phyloP scores from a whole-genome alignment of 2,888 invertebrate genomes.

The Gymnosoma rotundatum region DNA sequence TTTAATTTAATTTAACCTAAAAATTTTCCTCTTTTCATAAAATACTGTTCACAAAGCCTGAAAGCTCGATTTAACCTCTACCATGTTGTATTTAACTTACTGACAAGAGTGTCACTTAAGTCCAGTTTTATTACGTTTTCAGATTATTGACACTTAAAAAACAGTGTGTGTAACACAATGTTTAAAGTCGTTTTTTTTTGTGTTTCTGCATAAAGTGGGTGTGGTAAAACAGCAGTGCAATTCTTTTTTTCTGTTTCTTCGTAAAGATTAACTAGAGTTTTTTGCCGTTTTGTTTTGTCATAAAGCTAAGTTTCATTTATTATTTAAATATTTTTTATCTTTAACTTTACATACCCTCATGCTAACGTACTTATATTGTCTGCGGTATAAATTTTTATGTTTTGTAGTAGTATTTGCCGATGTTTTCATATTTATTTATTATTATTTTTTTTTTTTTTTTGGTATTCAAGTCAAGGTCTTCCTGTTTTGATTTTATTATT shows the following conservation, averaged over 20 bases:
- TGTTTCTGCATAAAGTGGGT: conserved; percentile 53
- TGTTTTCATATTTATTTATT: conserved; percentile 5
- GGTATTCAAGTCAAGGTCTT: conserved; percentile 68
- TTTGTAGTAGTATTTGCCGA: not conserved
- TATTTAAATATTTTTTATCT: conserved; percentile 48
- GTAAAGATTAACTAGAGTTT: conserved; percentile 38
- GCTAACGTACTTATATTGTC: not conserved
- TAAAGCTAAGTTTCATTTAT: conserved; percentile 37
- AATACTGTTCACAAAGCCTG: not conserved
- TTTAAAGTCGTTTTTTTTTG: conserved; percentile 21
- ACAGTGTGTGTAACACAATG: conserved; percentile 12
- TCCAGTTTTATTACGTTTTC: conserved; percentile 69
- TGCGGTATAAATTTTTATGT: conserved; percentile 8
- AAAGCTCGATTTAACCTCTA: not conserved
- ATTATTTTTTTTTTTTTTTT: conserved; percentile 29
- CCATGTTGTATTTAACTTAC: conserved; percentile 37
- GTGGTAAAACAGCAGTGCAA: conserved; percentile 42
- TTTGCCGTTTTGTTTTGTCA: not conserved
- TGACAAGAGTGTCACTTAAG: conserved; percentile 64
- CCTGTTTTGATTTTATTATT: conserved; percentile 54
- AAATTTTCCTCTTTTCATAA: not conserved
- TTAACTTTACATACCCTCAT: conserved; percentile 23
- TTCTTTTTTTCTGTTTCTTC: conserved; percentile 40
- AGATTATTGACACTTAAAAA: conserved; percentile 69
- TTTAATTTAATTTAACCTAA: not conserved